Conservation (phyloP, 2,888 invertebrate species). For the Synergus laeviventris region DNA sequence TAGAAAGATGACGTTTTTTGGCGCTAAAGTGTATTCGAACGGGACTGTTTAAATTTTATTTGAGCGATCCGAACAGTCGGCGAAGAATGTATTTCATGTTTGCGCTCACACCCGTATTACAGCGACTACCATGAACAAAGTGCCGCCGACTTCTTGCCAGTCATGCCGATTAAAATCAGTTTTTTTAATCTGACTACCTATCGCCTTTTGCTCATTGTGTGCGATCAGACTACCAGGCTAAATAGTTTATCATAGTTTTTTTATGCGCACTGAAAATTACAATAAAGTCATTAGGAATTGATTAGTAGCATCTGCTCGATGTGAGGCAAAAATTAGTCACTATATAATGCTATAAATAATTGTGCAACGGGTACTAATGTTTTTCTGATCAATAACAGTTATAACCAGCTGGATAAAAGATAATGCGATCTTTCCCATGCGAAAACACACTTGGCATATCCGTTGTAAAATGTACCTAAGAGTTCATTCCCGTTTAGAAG, state of each 20-base stretch:
- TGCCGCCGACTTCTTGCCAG: slow-evolving; percentile 29
- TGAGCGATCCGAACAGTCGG: not conserved
- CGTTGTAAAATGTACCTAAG: too few species aligned
- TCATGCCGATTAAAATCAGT: slow-evolving; percentile 40
- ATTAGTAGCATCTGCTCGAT: slow-evolving; percentile 31
- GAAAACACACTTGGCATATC: too few species aligned
- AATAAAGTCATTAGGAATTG: slow-evolving; percentile 32
- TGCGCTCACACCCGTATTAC: slow-evolving; percentile 37
- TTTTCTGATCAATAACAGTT: not conserved
- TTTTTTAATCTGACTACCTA: slow-evolving; percentile 40
- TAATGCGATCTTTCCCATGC: too few species aligned
- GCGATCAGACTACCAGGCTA: slow-evolving; percentile 36
- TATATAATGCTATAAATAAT: slow-evolving; percentile 3
- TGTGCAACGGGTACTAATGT: not conserved
- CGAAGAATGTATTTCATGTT: slow-evolving; percentile 34
- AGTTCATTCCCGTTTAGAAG: too few species aligned
- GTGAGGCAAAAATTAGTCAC: slow-evolving; percentile 3
- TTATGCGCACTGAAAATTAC: slow-evolving; percentile 39
- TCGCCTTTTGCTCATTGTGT: slow-evolving; percentile 32
- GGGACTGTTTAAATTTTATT: slow-evolving; percentile 20
- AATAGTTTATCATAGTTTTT: slow-evolving; percentile 38
- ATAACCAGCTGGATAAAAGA: not conserved
- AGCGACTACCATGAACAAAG: slow-evolving; percentile 10
- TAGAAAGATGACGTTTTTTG: not conserved
- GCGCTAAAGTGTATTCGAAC: not conserved